Percentiles rank a stretch among this genome's conserved stretches.
phyloP scores from a whole-genome alignment of 2,113 vertebrate species.

The Oceanodroma tethys region DNA sequence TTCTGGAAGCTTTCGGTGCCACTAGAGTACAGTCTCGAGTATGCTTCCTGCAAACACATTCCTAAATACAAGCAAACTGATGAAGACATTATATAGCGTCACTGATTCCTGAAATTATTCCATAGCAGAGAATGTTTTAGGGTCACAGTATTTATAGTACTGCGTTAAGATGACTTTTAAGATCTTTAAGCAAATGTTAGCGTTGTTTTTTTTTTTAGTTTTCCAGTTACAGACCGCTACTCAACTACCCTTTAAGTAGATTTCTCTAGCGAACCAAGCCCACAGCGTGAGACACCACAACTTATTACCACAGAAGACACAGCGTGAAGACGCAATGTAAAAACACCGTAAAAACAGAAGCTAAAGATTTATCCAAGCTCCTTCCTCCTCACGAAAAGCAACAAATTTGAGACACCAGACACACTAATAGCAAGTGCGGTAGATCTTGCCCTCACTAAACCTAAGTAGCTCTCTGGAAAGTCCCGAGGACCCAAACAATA shows the following conservation, averaged over 20 bases:
- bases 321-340: fast-evolving
- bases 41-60: neutral
- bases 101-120: neutral
- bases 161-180: neutral
- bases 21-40: fast-evolving
- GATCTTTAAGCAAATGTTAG: neutral
- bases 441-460: neutral
- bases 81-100: neutral
- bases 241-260: neutral
- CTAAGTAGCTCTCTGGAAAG: neutral
- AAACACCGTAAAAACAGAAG: neutral
- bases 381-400: neutral
- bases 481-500: neutral
- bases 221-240: neutral
- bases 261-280: neutral
- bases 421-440: fast-evolving
- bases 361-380: neutral
- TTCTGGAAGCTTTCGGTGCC: neutral
- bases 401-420: neutral
- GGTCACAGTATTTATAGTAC: neutral
- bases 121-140: neutral
- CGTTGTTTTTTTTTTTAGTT: too few relatives aligned
- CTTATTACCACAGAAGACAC: neutral
- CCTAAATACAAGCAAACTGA: neutral
- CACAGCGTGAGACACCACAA: fast-evolving